Conservation (phyloP, 1,140 invertebrate species). For the Belonocnema kinseyi region DNA sequence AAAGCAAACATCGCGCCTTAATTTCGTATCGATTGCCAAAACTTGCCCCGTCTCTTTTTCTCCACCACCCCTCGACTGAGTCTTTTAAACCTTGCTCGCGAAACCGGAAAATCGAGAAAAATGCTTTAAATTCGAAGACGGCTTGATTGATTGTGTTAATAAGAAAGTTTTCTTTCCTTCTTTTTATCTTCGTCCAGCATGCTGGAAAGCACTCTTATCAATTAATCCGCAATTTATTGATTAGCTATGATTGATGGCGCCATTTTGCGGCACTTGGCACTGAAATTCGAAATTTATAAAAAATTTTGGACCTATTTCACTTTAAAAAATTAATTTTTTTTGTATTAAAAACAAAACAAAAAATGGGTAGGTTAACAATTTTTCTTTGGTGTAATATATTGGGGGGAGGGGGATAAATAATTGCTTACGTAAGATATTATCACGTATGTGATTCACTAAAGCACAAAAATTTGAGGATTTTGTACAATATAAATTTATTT, state of each 20-base stretch:
- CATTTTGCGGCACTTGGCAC: neutral
- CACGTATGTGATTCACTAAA: too few species aligned
- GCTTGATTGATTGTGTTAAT: slow-evolving; percentile 68
- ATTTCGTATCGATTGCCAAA: slow-evolving; percentile 61
- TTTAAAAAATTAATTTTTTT: too few species aligned
- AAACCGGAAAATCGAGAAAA: slow-evolving; percentile 55
- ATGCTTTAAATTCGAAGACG: slow-evolving; percentile 56
- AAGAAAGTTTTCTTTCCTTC: slow-evolving; percentile 61
- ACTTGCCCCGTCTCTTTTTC: slow-evolving; percentile 35
- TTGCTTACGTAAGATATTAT: too few species aligned
- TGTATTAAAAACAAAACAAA: too few species aligned
- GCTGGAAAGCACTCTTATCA: slow-evolving; percentile 36
- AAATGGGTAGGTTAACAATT: too few species aligned
- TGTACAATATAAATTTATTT: too few species aligned
- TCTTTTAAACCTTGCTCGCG: slow-evolving; percentile 49
- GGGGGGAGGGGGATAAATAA: too few species aligned
- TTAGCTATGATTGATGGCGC: slow-evolving; percentile 42
- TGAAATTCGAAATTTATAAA: too few species aligned
- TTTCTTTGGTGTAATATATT: too few species aligned
- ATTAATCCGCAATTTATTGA: slow-evolving; percentile 45
- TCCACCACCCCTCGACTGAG: slow-evolving; percentile 27
- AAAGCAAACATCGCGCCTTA: slow-evolving; percentile 57
- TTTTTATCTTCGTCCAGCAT: slow-evolving; percentile 36
- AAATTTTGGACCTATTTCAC: too few species aligned
- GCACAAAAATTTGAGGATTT: too few species aligned